These are phyloP conservation scores for Athene cunicularia DNA, from an alignment of 2,113 vertebrate species.

Conservation along the genomic window DNA sequence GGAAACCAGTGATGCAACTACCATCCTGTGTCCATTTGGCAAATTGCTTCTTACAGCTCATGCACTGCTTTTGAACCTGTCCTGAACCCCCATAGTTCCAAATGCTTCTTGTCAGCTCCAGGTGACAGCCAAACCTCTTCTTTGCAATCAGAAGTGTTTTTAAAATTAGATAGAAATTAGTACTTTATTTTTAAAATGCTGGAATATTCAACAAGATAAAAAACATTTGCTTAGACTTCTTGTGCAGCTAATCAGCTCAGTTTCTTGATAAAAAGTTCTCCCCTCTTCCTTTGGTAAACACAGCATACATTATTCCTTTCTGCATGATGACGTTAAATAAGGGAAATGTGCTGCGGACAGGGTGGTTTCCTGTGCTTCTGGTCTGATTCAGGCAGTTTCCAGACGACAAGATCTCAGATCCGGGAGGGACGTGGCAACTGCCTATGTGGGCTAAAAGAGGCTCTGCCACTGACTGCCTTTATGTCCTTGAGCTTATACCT, in stretches of 20 bases:
- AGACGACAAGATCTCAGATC: not conserved
- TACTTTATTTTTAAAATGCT: not conserved
- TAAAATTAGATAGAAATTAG: not conserved
- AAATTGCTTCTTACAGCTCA: not conserved
- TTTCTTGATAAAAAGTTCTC: conserved; percentile 2
- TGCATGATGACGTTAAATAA: not conserved
- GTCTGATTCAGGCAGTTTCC: not conserved
- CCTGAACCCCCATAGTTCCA: not conserved
- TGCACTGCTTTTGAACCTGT: not conserved
- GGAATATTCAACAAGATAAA: not conserved
- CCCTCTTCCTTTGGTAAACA: not conserved
- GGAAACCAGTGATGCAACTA: not conserved
- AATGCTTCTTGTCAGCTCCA: not conserved
- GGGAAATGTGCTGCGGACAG: not conserved
- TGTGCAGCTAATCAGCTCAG: not conserved
- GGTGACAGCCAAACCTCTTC: not conserved
- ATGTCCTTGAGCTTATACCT: not conserved
- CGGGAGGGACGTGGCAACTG: fast-evolving
- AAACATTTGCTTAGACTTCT: not conserved
- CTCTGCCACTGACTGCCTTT: not conserved
- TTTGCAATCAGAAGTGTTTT: not conserved
- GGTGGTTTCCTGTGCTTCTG: not conserved
- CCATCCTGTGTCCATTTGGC: not conserved
- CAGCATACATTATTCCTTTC: not conserved
- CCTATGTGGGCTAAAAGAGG: not conserved